phyloP scores from a whole-genome alignment of 2,797 vertebrate species.

The Peromyscus eremicus region DNA sequence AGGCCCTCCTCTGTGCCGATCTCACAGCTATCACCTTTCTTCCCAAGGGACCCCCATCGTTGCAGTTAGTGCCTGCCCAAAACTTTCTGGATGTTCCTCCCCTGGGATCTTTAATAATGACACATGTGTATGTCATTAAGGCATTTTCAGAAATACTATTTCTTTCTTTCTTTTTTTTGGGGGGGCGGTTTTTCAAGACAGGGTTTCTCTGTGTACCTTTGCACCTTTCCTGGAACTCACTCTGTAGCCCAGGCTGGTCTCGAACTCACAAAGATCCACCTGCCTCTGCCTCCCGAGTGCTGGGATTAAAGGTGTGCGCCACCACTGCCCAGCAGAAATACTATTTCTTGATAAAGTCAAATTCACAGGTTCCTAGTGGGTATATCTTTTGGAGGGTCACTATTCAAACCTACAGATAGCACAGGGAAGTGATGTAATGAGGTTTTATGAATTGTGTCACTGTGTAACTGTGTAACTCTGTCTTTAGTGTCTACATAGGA shows the following conservation, averaged over 20 bases:
- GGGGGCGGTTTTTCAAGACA: no score
- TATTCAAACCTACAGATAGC: not conserved
- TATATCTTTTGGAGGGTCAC: accelerated
- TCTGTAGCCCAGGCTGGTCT: no score
- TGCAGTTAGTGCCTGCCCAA: not conserved
- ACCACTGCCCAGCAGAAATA: not conserved
- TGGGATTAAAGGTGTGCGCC: no score
- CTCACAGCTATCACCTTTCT: not conserved
- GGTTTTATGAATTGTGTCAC: not conserved
- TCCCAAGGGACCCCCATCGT: not conserved
- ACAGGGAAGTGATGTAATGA: no score
- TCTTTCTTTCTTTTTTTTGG: no score
- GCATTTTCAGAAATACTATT: not conserved
- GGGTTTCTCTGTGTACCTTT: no score
- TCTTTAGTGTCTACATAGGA: not conserved
- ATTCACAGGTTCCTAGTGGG: not conserved
- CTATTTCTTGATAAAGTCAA: not conserved
- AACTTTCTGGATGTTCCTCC: not conserved
- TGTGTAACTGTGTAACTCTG: not conserved
- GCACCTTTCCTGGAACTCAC: no score
- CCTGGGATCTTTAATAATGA: not conserved
- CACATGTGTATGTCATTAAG: not conserved
- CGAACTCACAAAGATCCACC: no score
- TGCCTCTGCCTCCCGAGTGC: no score
- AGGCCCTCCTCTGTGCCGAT: not conserved